phyloP scores from a whole-genome alignment of 1,140 invertebrate genomes.

The Heliothis virescens region DNA sequence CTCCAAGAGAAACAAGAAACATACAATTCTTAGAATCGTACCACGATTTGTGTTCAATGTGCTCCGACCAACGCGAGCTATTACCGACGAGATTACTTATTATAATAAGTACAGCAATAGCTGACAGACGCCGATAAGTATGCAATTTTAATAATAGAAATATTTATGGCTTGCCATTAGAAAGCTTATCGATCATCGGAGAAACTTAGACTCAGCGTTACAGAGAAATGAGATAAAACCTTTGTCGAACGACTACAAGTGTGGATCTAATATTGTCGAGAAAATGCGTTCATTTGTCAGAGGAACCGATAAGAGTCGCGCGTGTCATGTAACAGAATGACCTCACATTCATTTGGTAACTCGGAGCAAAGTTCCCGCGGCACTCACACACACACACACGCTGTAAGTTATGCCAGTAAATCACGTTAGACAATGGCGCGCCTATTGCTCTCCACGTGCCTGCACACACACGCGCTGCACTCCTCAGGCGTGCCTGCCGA shows the following conservation, averaged over 20 bases:
- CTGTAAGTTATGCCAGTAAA: not conserved
- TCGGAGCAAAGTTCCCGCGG: not conserved
- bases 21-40: not conserved
- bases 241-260: no score
- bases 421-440: not conserved
- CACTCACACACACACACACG: not conserved
- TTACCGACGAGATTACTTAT: not conserved
- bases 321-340: no score
- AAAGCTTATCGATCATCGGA: no score
- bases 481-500: not conserved
- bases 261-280: no score
- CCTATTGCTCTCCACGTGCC: not conserved
- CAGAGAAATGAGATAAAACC: no score
- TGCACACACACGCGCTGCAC: not conserved
- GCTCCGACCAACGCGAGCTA: not conserved
- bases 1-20: not conserved
- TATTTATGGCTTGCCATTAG: no score
- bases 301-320: no score
- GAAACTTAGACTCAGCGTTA: no score
- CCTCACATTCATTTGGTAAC: not conserved
- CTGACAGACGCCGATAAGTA: no score
- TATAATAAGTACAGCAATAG: no score
- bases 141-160: no score
- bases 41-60: not conserved
- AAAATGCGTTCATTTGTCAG: no score